Conservation (phyloP, 2,113 vertebrate genomes). For the Heloderma charlesbogerti region DNA sequence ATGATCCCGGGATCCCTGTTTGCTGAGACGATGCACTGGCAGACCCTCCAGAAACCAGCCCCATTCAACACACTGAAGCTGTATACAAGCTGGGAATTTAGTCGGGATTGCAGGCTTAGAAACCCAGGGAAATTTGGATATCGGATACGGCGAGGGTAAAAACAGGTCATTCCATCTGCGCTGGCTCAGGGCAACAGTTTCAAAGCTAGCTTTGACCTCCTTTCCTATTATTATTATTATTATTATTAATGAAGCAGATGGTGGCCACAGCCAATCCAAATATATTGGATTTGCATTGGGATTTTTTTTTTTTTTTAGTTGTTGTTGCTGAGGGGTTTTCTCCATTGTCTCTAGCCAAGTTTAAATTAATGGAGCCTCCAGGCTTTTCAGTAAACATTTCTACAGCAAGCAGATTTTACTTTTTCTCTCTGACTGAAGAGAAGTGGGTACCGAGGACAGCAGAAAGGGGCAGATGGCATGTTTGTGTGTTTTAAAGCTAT, state of each 20-base stretch:
- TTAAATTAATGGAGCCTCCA: neutral
- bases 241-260: neutral
- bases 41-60: neutral
- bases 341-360: neutral
- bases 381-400: neutral
- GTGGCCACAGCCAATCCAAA: neutral
- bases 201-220: neutral
- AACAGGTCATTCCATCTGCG: neutral
- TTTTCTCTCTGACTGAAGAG: neutral
- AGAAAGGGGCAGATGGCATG: neutral
- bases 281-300: neutral
- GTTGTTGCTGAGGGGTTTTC: neutral
- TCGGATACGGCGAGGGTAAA: too few relatives aligned
- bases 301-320: neutral
- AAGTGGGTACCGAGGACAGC: neutral
- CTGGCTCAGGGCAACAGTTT: neutral
- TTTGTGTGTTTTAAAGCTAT: neutral
- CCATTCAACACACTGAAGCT: too few relatives aligned
- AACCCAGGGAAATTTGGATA: neutral
- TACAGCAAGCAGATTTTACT: neutral
- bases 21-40: too few relatives aligned
- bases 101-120: neutral
- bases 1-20: too few relatives aligned
- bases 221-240: neutral
- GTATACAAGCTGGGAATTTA: too few relatives aligned